Percentiles rank a stretch among this genome's conserved stretches.
phyloP scores from a whole-genome alignment of 2,113 vertebrate species.

The Phasianus colchicus region DNA sequence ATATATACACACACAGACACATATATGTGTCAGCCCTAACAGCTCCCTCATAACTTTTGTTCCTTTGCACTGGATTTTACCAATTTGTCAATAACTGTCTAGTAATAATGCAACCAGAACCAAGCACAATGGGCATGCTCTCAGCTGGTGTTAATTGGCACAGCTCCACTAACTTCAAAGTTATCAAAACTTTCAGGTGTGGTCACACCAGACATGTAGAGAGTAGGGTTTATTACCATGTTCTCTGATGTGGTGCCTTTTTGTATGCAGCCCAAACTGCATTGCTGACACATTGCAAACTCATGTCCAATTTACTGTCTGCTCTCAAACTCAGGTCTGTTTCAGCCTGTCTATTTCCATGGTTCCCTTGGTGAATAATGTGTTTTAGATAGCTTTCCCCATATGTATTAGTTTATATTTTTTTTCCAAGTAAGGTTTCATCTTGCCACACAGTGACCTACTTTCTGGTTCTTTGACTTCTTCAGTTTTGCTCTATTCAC shows the following conservation, averaged over 20 bases:
- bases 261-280: not conserved
- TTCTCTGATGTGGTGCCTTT: slow-evolving; percentile 49
- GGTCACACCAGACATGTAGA: not conserved
- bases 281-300: slow-evolving; percentile 9
- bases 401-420: not conserved
- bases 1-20: not conserved
- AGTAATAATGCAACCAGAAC: not conserved
- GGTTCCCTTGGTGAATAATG: not conserved
- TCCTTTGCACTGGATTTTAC: not conserved
- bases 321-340: not conserved
- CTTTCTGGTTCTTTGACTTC: not conserved
- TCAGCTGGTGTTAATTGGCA: slow-evolving; percentile 17
- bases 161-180: slow-evolving; percentile 45
- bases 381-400: not conserved
- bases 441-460: not conserved
- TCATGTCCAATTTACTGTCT: not conserved
- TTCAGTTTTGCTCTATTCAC: not conserved
- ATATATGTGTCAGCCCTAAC: not conserved
- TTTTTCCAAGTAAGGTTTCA: not conserved
- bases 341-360: not conserved
- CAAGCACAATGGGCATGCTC: not conserved
- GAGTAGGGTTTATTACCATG: not conserved
- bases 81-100: not conserved
- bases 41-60: not conserved
- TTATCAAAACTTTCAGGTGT: slow-evolving; percentile 25